Base-by-base conservation (phyloP, 2,113 vertebrate genomes). In the Plestiodon gilberti region DNA sequence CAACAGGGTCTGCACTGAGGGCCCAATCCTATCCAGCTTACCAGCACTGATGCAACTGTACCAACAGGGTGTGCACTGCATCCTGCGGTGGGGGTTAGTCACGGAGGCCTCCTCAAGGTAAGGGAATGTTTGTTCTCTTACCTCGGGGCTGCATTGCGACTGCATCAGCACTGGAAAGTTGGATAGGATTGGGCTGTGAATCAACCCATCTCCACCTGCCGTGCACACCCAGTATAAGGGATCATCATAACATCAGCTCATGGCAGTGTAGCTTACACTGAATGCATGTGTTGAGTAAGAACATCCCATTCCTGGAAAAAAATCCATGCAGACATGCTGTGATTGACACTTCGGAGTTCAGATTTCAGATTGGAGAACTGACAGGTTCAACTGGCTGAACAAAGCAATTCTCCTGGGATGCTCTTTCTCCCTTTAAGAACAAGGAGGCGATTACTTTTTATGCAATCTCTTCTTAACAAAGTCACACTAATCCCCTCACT, bases 391-490 rank as follows among this genome's bases (percentile, higher is more conserved):
- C 55, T 70, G 38, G 73, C 40, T 74, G 57, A 86, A 74, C 40
- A 74, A 33, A 87, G 78, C 78, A 40, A 55, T 81, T 75, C 78
- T 81, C 43, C 59, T 38, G 59, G 78, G 85, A 64, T 86, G 78
- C 75, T 38, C 62, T 57, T 22, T 64, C 57, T 80, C 15, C 57
- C 61, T 81, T 87, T 75, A 87, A 74, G 85, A 30, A 23, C 69
- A 88, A 88, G 81, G 67, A 83, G 75, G 11, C 30, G 33, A 83
- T 88, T 83, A 78, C 40, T 88, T 79, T 88, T 78, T 73, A 83
- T 73, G 75, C 81, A 83, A 79, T 79, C 64, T 79, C 69, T 73
- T 83, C 75, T 35, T 79, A 83, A 88, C 81, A 73, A 79, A 88
- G 76, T 73, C 74, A 33, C n/a, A 28, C 55, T 88, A 88, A 88